Evolutionary conservation across 2,888 invertebrate genomes (phyloP).

Genomic region (Taphrorychus bicolor): DNA sequence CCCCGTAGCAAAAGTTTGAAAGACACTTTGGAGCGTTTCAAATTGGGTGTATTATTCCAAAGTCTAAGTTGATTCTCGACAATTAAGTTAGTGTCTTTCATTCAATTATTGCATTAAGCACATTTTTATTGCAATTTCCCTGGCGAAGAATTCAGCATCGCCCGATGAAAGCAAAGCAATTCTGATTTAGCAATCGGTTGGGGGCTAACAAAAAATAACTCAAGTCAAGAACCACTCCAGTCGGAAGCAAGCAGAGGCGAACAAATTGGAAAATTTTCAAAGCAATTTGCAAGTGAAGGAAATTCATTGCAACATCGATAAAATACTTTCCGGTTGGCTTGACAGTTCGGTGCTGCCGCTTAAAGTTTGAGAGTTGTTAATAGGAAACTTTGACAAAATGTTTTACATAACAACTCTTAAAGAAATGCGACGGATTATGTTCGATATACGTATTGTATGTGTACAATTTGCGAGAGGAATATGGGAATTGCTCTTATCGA

Average conservation of each 20-base stretch:
- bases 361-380: slow-evolving; percentile 31
- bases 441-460: not conserved
- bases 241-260: slow-evolving; percentile 20
- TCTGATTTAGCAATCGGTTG: not conserved
- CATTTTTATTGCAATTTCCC: not conserved
- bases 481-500: not conserved
- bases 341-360: slow-evolving; percentile 32
- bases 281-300: slow-evolving; percentile 38
- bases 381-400: slow-evolving; percentile 18
- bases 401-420: slow-evolving; percentile 4
- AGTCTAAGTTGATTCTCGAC: not conserved
- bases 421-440: not conserved
- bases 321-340: slow-evolving; percentile 35
- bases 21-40: not conserved
- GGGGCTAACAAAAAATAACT: slow-evolving; percentile 11
- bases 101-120: not conserved
- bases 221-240: slow-evolving; percentile 27
- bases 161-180: slow-evolving; percentile 1
- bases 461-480: not conserved
- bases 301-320: slow-evolving; percentile 39
- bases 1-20: not conserved
- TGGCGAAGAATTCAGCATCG: not conserved
- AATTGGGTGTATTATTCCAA: not conserved
- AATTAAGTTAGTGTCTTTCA: not conserved
- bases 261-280: slow-evolving; percentile 36